Evolutionary conservation across 2,888 invertebrate species (phyloP).

Genomic region (Acanthosepion pharaonis): DNA sequence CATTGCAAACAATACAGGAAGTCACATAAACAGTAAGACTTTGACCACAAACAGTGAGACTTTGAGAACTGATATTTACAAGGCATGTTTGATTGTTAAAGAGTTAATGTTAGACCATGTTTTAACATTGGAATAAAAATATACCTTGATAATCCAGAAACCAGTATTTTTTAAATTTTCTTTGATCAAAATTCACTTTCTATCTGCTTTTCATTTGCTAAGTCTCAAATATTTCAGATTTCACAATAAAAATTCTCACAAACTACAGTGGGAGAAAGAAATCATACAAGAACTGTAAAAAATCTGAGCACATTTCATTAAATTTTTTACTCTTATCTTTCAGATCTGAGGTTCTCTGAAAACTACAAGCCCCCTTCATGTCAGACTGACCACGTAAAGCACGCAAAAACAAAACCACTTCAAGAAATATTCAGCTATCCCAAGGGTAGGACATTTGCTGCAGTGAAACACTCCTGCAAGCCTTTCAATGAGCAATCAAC

Average conservation of each 20-base stretch:
- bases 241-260: not conserved
- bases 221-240: conserved; percentile 21
- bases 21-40: no score
- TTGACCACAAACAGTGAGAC: no score
- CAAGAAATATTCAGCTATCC: conserved; percentile 33
- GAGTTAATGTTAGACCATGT: no score
- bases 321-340: not conserved
- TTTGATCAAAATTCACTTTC: no score
- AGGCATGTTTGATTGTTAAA: no score
- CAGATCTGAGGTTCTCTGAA: not conserved
- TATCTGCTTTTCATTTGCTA: not conserved
- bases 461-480: not conserved
- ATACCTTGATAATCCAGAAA: no score
- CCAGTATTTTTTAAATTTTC: no score
- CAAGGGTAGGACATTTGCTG: not conserved
- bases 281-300: not conserved
- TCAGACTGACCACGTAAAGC: conserved; percentile 13
- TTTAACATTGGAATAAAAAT: no score
- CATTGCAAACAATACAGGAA: no score
- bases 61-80: no score
- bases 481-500: not conserved
- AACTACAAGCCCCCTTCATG: conserved; percentile 4
- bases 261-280: not conserved
- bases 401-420: not conserved
- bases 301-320: not conserved